phyloP scores from a whole-genome alignment of 2,888 invertebrate species.

The Mactromeris polynyma region DNA sequence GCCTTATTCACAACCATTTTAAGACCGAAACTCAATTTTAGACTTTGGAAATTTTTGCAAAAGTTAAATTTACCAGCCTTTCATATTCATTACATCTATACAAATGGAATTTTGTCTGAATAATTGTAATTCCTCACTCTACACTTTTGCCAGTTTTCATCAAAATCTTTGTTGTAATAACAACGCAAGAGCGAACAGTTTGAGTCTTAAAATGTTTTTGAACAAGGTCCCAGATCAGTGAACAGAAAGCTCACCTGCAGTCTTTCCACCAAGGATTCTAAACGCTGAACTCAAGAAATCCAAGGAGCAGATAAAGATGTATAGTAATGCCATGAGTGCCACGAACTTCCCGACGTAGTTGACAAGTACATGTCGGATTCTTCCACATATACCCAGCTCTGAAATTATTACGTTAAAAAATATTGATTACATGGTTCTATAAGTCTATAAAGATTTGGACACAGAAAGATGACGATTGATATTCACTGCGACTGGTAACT shows the following conservation, averaged over 20 bases:
- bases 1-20: too few species aligned
- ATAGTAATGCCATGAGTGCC: constrained; percentile 77
- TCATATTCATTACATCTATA: too few species aligned
- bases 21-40: too few species aligned
- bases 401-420: neutral
- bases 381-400: constrained; percentile 53
- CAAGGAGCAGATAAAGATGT: constrained; percentile 83
- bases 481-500: neutral
- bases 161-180: too few species aligned
- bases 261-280: constrained; percentile 82
- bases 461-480: neutral
- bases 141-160: too few species aligned
- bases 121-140: too few species aligned
- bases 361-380: constrained; percentile 45
- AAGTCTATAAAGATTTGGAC: neutral
- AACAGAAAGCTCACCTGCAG: constrained; percentile 73
- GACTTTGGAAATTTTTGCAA: too few species aligned
- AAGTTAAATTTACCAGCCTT: too few species aligned
- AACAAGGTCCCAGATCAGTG: too few species aligned
- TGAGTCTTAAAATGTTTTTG: too few species aligned
- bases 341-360: constrained; percentile 76
- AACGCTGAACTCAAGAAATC: constrained; percentile 84
- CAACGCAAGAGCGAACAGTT: too few species aligned
- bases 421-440: neutral
- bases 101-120: too few species aligned